Evolutionary conservation across 2,113 vertebrate species (phyloP).

Genomic region (Upupa epops): DNA sequence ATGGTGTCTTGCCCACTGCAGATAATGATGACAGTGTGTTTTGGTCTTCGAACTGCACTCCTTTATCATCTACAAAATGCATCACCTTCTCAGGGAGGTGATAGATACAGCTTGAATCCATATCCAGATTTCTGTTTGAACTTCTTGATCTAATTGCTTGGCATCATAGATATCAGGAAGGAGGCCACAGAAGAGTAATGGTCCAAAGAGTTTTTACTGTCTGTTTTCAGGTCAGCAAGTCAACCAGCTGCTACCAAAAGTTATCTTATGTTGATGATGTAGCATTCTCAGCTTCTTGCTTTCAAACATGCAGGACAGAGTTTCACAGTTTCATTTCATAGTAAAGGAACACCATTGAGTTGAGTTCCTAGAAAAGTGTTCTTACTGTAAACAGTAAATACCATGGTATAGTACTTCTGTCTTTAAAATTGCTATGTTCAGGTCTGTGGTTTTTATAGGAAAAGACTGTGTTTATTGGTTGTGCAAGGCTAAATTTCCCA

Average conservation of each 20-base stretch:
- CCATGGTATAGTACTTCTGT: neutral
- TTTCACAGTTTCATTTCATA: neutral
- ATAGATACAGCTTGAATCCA: neutral
- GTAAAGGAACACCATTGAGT: neutral
- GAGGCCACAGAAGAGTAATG: neutral
- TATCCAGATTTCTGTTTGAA: neutral
- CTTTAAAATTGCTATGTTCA: neutral
- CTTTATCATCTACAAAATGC: neutral
- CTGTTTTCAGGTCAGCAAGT: neutral
- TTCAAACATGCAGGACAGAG: fast-evolving
- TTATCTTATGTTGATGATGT: neutral
- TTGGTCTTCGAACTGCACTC: neutral
- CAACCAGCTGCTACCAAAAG: neutral
- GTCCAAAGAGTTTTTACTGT: neutral
- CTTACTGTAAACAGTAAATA: neutral
- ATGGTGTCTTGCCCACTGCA: neutral
- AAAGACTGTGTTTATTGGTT: neutral
- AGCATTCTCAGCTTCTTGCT: neutral
- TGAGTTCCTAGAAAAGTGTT: neutral
- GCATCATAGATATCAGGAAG: neutral
- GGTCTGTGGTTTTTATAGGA: neutral
- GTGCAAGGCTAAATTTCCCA: neutral
- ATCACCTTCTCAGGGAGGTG: fast-evolving
- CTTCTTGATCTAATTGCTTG: neutral
- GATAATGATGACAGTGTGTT: neutral